These are phyloP conservation scores for Theretra japonica DNA, from an alignment of 2,888 invertebrate genomes.

Conservation along the genomic window DNA sequence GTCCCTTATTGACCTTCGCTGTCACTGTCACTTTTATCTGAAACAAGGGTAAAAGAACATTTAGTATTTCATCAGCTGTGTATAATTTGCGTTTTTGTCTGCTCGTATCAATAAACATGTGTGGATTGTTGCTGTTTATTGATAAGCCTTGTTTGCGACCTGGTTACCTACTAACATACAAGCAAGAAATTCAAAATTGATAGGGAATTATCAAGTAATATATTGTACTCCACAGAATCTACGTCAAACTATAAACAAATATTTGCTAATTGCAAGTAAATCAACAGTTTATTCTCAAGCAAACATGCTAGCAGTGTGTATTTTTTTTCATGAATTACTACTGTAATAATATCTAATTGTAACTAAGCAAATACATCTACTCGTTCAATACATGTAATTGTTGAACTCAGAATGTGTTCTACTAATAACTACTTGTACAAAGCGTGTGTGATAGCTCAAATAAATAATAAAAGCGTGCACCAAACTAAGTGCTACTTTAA, in stretches of 20 bases:
- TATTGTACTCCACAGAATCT: not conserved
- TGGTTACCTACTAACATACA: not conserved
- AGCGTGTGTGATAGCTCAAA: slow-evolving; percentile 9
- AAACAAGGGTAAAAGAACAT: slow-evolving; percentile 56
- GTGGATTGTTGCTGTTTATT: not conserved
- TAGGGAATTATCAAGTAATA: not conserved
- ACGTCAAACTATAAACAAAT: not conserved
- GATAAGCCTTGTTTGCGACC: not conserved
- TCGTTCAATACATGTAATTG: too few species aligned
- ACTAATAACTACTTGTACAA: not conserved
- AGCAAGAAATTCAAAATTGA: not conserved
- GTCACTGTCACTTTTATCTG: slow-evolving; percentile 97
- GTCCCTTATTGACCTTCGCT: slow-evolving; percentile 93
- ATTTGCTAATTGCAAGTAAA: not conserved
- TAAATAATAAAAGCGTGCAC: slow-evolving; percentile 58
- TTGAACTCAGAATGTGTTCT: not conserved
- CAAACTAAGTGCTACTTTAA: slow-evolving; percentile 71
- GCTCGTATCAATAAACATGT: not conserved
- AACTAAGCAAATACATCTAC: not conserved
- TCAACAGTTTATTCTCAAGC: too few species aligned
- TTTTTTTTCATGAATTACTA: too few species aligned
- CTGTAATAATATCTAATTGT: too few species aligned
- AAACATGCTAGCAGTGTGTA: too few species aligned
- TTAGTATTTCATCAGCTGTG: slow-evolving; percentile 23
- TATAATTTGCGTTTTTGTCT: not conserved